These are phyloP conservation scores for Miltochrista miniata DNA, from an alignment of 2,888 invertebrate species.

Conservation along the genomic window DNA sequence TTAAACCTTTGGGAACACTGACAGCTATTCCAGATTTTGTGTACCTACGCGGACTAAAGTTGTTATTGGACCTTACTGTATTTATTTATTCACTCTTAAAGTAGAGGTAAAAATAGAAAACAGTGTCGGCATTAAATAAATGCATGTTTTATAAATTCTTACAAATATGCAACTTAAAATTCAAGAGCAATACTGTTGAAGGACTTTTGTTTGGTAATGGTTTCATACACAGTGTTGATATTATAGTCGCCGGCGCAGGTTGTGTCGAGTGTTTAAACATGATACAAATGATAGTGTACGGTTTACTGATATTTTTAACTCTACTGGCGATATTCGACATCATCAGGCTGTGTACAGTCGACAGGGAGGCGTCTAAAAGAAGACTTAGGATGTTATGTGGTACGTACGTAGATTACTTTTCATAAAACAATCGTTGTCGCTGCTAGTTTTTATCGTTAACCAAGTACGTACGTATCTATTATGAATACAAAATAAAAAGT, in stretches of 20 bases:
- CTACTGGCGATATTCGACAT: constrained; percentile 52
- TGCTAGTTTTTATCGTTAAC: too few species aligned
- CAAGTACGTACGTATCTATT: too few species aligned
- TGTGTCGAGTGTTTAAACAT: constrained; percentile 35
- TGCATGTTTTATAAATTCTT: too few species aligned
- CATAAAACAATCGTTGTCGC: not conserved
- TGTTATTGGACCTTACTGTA: too few species aligned
- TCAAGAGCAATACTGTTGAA: constrained; percentile 17
- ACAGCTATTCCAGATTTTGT: too few species aligned
- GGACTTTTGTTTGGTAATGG: constrained; percentile 16
- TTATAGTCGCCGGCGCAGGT: constrained; percentile 18
- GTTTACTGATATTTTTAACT: constrained; percentile 48
- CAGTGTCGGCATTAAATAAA: too few species aligned
- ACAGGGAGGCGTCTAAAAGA: constrained; percentile 35
- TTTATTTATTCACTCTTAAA: too few species aligned
- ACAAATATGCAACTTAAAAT: constrained; percentile 1
- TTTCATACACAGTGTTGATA: constrained; percentile 32
- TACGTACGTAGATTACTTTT: constrained; percentile 26
- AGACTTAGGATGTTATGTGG: constrained; percentile 41
- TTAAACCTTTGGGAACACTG: too few species aligned
- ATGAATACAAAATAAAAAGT: too few species aligned
- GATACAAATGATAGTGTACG: constrained; percentile 51
- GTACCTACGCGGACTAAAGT: too few species aligned
- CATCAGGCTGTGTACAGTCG: constrained; percentile 41
- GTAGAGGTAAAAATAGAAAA: too few species aligned